These are phyloP conservation scores for Sander vitreus DNA, from an alignment of 2,113 vertebrate genomes.

Conservation along the genomic window DNA sequence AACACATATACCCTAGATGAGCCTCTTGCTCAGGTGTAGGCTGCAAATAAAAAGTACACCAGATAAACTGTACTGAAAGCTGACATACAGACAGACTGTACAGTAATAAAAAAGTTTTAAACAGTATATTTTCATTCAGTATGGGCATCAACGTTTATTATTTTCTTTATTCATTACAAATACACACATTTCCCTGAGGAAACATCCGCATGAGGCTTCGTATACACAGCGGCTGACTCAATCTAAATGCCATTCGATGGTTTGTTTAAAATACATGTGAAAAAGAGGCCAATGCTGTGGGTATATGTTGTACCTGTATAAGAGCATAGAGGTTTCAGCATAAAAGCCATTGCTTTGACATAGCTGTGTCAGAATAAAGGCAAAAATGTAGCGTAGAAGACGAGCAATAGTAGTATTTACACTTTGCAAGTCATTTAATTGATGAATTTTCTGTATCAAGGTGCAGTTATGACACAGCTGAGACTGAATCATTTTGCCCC, in stretches of 20 bases:
- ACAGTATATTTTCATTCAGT: slow-evolving; percentile 46
- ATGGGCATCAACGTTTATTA: slow-evolving; percentile 59
- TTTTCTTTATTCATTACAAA: slow-evolving; percentile 65
- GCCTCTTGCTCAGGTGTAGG: slow-evolving; percentile 31
- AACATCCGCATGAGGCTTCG: slow-evolving; percentile 68
- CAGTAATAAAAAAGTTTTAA: slow-evolving; percentile 36
- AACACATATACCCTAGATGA: slow-evolving; percentile 44
- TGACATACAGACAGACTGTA: slow-evolving; percentile 39
- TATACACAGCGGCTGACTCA: slow-evolving; percentile 61
- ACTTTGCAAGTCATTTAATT: slow-evolving; percentile 37
- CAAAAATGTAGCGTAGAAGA: slow-evolving; percentile 31
- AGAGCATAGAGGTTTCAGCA: slow-evolving; percentile 48
- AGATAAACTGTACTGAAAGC: slow-evolving; percentile 33
- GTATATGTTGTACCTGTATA: slow-evolving; percentile 67
- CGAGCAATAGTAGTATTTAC: slow-evolving; percentile 43
- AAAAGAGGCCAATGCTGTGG: slow-evolving; percentile 30
- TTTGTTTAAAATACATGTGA: slow-evolving; percentile 45
- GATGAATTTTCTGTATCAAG: slow-evolving; percentile 41
- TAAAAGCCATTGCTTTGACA: slow-evolving; percentile 55
- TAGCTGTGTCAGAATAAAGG: slow-evolving; percentile 39
- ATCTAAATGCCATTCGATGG: slow-evolving; percentile 58
- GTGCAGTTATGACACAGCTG: slow-evolving; percentile 42
- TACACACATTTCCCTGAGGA: slow-evolving; percentile 83
- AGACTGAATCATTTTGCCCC: slow-evolving; percentile 37
- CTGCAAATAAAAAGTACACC: slow-evolving; percentile 42